These are phyloP conservation scores for Cephus sareptanus DNA, from an alignment of 2,888 invertebrate genomes.

Conservation along the genomic window DNA sequence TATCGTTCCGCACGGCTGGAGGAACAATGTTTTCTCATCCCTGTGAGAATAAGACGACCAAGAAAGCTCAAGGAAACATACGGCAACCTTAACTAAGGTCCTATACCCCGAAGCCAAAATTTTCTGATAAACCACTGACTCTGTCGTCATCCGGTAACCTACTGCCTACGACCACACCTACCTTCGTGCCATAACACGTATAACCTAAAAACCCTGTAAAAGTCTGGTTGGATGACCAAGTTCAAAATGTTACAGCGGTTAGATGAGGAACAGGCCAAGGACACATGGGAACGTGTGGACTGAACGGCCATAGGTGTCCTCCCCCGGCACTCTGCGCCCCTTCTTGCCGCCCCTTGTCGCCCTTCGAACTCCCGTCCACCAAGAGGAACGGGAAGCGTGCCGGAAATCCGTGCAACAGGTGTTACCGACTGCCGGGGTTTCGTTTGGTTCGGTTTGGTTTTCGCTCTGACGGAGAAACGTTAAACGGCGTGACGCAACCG, in stretches of 20 bases:
- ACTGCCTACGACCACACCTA: background rate
- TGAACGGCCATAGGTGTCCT: background rate
- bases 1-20: background rate
- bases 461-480: slow-evolving; percentile 4
- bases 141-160: background rate
- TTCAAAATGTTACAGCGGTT: background rate
- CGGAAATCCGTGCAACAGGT: slow-evolving; percentile 65
- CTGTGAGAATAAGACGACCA: background rate
- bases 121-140: background rate
- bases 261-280: slow-evolving; percentile 21
- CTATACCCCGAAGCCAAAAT: background rate
- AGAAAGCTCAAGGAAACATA: background rate
- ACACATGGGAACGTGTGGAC: slow-evolving; percentile 20
- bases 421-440: slow-evolving; percentile 42
- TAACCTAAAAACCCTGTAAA: background rate
- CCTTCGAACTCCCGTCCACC: background rate
- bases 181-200: background rate
- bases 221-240: background rate
- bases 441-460: slow-evolving; percentile 44
- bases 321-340: background rate
- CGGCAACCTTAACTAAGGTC: background rate
- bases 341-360: background rate
- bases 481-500: background rate
- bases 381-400: slow-evolving; percentile 48
- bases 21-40: background rate